These are phyloP conservation scores for Dicrostonyx torquatus DNA, from an alignment of 2,797 vertebrate genomes.

Conservation along the genomic window DNA sequence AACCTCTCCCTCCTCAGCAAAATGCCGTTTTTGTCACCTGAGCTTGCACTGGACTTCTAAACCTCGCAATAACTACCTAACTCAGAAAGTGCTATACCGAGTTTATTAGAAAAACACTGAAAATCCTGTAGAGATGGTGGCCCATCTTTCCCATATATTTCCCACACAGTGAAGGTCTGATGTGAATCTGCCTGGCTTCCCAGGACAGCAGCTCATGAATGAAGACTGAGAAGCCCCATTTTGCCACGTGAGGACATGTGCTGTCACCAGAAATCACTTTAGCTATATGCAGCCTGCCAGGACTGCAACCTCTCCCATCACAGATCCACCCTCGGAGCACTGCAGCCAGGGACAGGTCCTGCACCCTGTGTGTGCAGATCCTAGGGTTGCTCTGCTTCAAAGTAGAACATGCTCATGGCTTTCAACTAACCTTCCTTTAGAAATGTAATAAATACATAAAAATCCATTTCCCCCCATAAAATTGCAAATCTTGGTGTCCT, in stretches of 20 bases:
- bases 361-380: neutral
- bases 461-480: neutral
- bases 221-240: neutral
- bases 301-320: neutral
- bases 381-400: neutral
- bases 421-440: slow-evolving; percentile 27
- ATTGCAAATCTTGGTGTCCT: neutral
- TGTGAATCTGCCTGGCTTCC: neutral
- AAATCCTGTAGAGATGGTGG: neutral
- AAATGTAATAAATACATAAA: neutral
- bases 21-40: neutral
- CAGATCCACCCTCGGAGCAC: neutral
- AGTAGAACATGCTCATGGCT: neutral
- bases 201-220: neutral
- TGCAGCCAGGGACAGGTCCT: neutral
- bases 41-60: neutral
- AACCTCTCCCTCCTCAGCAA: neutral
- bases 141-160: neutral
- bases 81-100: neutral
- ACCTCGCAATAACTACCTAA: neutral
- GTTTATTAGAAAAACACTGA: neutral
- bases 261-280: neutral
- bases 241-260: neutral
- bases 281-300: neutral
- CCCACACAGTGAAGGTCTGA: neutral